A percentile compares a stretch with the other conserved stretches of the same genome.
Evolutionary conservation across 1,140 invertebrate species (phyloP).

Genomic region (Diabrotica undecimpunctata): DNA sequence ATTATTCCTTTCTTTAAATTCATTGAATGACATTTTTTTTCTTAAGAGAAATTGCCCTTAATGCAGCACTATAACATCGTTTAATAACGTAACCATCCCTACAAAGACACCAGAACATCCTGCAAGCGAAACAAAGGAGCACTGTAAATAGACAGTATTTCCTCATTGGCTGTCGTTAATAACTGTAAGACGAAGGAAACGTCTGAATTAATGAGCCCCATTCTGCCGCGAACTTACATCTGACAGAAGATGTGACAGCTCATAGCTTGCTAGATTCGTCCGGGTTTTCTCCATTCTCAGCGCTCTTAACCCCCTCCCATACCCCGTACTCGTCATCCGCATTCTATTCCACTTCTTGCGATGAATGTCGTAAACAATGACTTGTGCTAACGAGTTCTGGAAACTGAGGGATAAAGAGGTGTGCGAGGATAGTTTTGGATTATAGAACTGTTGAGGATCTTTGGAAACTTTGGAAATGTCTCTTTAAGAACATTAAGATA

Average conservation of each 20-base stretch:
- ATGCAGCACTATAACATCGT: too few species aligned
- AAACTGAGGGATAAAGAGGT: constrained; percentile 4
- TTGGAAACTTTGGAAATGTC: too few species aligned
- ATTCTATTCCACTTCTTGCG: background rate
- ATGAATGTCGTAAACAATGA: constrained; percentile 11
- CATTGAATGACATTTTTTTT: too few species aligned
- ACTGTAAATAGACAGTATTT: constrained; percentile 37
- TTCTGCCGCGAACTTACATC: constrained; percentile 19
- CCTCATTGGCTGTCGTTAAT: constrained; percentile 42
- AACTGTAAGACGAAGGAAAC: constrained; percentile 40
- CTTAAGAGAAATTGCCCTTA: too few species aligned
- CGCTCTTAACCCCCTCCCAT: background rate
- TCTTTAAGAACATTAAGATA: too few species aligned
- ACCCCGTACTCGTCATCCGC: background rate
- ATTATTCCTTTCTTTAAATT: too few species aligned
- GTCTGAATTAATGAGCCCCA: constrained; percentile 39
- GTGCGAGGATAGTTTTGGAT: background rate
- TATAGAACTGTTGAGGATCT: too few species aligned
- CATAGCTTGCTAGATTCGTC: constrained; percentile 8
- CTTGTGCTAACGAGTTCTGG: constrained; percentile 12
- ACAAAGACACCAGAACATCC: constrained; percentile 15
- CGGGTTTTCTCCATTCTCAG: background rate
- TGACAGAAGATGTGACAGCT: constrained; percentile 30
- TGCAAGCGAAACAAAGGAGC: constrained; percentile 36
- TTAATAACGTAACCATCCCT: background rate